Base-by-base conservation (phyloP, 53 echinoderm and acorn worm genomes). In the Crossaster papposus region DNA sequence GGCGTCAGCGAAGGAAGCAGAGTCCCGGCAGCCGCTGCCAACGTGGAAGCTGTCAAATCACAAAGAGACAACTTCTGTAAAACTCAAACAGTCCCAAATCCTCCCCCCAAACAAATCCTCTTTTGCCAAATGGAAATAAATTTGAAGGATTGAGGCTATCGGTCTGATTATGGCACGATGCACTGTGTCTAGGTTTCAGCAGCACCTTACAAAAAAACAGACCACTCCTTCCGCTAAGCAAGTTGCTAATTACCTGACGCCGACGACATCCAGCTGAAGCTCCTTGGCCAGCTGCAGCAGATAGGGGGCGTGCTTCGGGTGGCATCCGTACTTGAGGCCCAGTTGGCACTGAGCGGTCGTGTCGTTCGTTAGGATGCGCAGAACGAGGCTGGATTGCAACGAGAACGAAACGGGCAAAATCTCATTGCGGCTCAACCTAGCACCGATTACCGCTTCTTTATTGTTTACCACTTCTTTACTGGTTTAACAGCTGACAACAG, bases 11-110 rank as follows among this genome's bases (percentile, higher is more conserved):
- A 94, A 97, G 29, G 97, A 90, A 75, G 74, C 34, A 17, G 95
- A 86, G 50, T 97, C 91, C 10, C 97, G 92, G 44, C 97, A 97
- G 36, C 97, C 97, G 82, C 97, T 97, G 14, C 97, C 97, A 1
- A 97, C 97, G 34, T 97, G 97, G 91, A 97, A 97, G 86, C 97
- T 97, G 78, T 32, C 7, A 44, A 54, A 62, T 14, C 70, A 83
- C 53, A 64, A 3, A 50, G 30, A 29, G 20, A 65, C 20, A 15
- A 18, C 36, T 81, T 7, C 74, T 54, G 23, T 58, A 22, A 54
- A 14, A 55, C 35, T 28, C n/a, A n/a, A n/a, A n/a, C n/a, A n/a
- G n/a, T n/a, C n/a, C n/a, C n/a, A n/a, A 13, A 52, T 52, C 53
- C 53, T 52, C 8, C 7, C 13, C 53, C 53, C 8, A 52, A 13